These are phyloP conservation scores for Dione juno DNA, from an alignment of 2,888 invertebrate species.

Conservation along the genomic window DNA sequence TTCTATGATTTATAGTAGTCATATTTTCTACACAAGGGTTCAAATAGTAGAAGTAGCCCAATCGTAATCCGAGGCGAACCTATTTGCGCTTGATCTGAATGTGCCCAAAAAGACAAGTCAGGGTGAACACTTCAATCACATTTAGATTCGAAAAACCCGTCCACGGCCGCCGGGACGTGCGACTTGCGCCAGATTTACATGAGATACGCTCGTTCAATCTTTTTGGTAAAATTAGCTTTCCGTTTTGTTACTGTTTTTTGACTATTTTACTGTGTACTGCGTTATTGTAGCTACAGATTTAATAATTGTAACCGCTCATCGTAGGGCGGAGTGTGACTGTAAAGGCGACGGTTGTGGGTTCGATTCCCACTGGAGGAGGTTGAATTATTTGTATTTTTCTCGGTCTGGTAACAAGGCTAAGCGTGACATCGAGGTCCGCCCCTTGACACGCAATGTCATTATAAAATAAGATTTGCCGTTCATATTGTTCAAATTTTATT, in stretches of 20 bases:
- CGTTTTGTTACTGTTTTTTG: constrained; percentile 33
- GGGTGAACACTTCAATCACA: constrained; percentile 47
- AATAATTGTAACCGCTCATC: too few species aligned
- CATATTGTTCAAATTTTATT: too few species aligned
- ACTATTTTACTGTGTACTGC: constrained; percentile 1
- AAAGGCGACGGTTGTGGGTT: too few species aligned
- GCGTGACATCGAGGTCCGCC: too few species aligned
- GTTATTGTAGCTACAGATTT: not conserved
- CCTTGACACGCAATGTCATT: too few species aligned
- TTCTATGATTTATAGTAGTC: constrained; percentile 12
- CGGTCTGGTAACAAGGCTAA: too few species aligned
- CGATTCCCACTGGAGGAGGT: too few species aligned
- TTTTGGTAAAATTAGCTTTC: constrained; percentile 41
- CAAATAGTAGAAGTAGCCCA: constrained; percentile 3
- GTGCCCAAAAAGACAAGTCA: constrained; percentile 38
- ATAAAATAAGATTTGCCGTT: too few species aligned
- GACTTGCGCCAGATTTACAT: constrained; percentile 39
- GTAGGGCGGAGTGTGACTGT: too few species aligned
- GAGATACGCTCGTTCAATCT: constrained; percentile 44
- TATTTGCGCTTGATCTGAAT: constrained; percentile 40
- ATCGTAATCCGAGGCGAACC: constrained; percentile 26
- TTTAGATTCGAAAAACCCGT: constrained; percentile 46
- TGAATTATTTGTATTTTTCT: too few species aligned
- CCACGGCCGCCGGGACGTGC: constrained; percentile 41
- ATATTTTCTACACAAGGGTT: not conserved